Evolutionary conservation across 2,113 vertebrate genomes (phyloP), one percentile per base, ranked within the genome.

Genomic region (Austrofundulus limnaeus): DNA sequence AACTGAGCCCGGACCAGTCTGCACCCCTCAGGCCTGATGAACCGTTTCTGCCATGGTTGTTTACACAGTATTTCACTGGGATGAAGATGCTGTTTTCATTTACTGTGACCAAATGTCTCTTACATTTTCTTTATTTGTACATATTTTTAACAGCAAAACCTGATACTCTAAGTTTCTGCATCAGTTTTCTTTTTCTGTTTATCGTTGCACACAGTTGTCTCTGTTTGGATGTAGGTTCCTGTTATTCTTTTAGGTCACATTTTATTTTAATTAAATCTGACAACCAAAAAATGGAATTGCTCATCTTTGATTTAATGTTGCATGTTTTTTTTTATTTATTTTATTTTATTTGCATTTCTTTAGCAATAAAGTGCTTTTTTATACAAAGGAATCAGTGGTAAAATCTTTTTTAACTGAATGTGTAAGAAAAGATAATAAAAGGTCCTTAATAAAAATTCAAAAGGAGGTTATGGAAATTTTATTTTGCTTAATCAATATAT

Each of bases 311-410:
- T 51, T 71, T 49, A 28, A 28, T 28, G 3, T 28, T 28, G 25
- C 10, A 66, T 61, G 51, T 73, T 70, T 75, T 38, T 54, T 3
- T 20, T 38, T 74, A 66, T 70, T 67, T 82, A n/a, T n/a, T n/a
- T n/a, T n/a, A n/a, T n/a, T n/a, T n/a, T n/a, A n/a, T 73, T 43
- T 75, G 47, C 19, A 0, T 68, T 67, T 71, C 16, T 55, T 71
- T 38, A 47, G 54, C 51, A 83, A 28, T 28, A 86, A 83, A 80
- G 38, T 47, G 0, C 37, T 57, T 31, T 78, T 86, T 84, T 79
- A 39, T 77, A 81, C 53, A 47, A 15, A 47, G 7, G 0, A 64
- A 49, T 17, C 11, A 51, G 34, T 2, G 50, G 20, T 34, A 4
- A 1, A 58, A 1, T 46, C 12, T 60, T 1, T 52, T 2, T 20